Conservation (phyloP, 2,888 invertebrate genomes). For the Yponomeuta cagnagella region DNA sequence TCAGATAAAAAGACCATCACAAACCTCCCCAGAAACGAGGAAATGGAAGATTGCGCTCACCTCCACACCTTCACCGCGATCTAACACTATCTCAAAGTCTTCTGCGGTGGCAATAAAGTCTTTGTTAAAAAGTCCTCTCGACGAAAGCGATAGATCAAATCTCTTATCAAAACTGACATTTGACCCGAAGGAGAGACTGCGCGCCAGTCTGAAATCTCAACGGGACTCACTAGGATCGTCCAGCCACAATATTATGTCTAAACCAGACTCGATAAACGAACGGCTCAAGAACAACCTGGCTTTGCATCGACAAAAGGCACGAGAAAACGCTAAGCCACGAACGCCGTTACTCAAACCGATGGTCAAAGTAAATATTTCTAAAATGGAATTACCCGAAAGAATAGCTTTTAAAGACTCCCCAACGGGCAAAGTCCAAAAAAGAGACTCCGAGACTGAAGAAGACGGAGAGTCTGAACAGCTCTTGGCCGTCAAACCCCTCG, state of each 20-base stretch:
- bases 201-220: background rate
- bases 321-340: conserved; percentile 1
- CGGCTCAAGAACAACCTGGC: background rate
- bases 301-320: conserved; percentile 2
- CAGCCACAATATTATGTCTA: background rate
- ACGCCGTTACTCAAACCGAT: conserved; percentile 1
- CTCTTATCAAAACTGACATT: background rate
- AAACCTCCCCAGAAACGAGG: background rate
- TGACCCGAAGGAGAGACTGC: background rate
- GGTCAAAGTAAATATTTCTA: conserved; percentile 12
- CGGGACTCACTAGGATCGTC: background rate
- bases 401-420: conserved; percentile 5
- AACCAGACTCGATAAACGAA: background rate
- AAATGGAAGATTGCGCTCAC: background rate
- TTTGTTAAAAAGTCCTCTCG: background rate
- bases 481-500: background rate
- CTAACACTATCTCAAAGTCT: background rate
- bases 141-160: background rate
- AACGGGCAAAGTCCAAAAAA: background rate
- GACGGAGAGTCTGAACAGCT: background rate
- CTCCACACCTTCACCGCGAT: background rate
- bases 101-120: background rate
- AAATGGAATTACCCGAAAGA: conserved; percentile 15
- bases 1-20: background rate
- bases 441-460: background rate